Percentiles rank a stretch among this genome's conserved stretches.
Evolutionary conservation across 1,140 invertebrate species (phyloP).

Genomic region (Babylonia areolata): DNA sequence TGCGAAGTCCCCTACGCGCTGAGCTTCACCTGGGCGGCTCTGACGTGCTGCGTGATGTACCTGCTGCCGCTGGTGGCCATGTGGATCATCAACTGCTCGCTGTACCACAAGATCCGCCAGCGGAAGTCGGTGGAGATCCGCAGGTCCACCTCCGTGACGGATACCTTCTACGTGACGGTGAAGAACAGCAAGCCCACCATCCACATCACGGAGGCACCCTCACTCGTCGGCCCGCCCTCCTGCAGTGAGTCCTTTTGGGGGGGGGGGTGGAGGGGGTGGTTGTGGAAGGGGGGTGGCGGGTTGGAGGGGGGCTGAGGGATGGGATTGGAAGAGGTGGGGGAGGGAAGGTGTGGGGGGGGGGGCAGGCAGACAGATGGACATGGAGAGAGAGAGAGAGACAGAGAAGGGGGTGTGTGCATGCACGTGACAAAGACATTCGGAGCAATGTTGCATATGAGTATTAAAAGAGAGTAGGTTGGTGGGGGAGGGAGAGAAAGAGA

Average conservation of each 20-base stretch:
- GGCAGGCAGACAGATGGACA: too few species aligned
- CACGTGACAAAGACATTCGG: too few species aligned
- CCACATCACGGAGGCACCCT: slow-evolving; percentile 35
- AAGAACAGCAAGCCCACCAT: slow-evolving; percentile 38
- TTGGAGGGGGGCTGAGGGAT: too few species aligned
- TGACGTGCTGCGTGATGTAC: slow-evolving; percentile 56
- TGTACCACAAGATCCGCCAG: slow-evolving; percentile 62
- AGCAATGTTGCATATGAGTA: too few species aligned
- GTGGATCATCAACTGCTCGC: slow-evolving; percentile 58
- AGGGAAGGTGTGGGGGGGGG: too few species aligned
- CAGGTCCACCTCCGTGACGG: slow-evolving; percentile 47
- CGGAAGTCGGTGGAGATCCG: slow-evolving; percentile 62
- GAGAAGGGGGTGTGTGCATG: neutral
- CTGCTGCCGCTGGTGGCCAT: slow-evolving; percentile 57
- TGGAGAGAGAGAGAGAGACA: neutral
- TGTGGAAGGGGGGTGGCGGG: too few species aligned
- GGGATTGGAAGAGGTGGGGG: too few species aligned
- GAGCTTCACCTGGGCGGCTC: slow-evolving; percentile 51
- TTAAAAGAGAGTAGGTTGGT: too few species aligned
- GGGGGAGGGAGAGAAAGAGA: too few species aligned
- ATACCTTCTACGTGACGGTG: slow-evolving; percentile 35
- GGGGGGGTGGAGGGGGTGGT: neutral
- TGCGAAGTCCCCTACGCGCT: slow-evolving; percentile 54
- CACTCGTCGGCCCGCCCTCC: slow-evolving; percentile 8
- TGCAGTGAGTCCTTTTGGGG: neutral